phyloP scores from a whole-genome alignment of 2,797 vertebrate genomes.

The Gastrophryne carolinensis region DNA sequence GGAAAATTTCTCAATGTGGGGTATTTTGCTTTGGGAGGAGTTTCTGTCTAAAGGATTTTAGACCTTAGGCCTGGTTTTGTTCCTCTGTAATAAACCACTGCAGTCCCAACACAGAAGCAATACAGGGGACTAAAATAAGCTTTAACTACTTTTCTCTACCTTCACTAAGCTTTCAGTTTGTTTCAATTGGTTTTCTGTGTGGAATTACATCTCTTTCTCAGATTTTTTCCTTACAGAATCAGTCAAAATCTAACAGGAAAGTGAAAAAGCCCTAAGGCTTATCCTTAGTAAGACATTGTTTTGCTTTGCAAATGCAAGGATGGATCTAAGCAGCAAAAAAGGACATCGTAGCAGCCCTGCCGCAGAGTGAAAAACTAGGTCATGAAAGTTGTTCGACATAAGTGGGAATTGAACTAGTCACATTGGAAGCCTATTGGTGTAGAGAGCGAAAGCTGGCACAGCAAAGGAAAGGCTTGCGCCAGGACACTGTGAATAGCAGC shows the following conservation, averaged over 20 bases:
- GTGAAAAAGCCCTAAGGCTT: slow-evolving; percentile 47
- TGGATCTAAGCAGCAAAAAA: slow-evolving; percentile 57
- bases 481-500: slow-evolving; percentile 7
- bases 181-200: slow-evolving; percentile 26
- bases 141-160: too few species aligned
- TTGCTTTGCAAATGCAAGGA: slow-evolving; percentile 56
- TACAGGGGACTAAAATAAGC: too few species aligned
- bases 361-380: slow-evolving; percentile 74
- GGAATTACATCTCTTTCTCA: slow-evolving; percentile 25
- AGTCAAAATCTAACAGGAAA: slow-evolving; percentile 49
- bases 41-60: too few species aligned
- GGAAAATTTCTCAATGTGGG: too few species aligned
- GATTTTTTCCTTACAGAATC: slow-evolving; percentile 54
- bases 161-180: slow-evolving; percentile 6
- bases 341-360: slow-evolving; percentile 60
- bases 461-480: slow-evolving; percentile 31
- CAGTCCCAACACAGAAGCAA: too few species aligned
- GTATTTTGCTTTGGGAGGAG: too few species aligned
- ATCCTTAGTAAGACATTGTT: slow-evolving; percentile 54
- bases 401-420: slow-evolving; percentile 83
- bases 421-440: slow-evolving; percentile 76
- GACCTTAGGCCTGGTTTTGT: too few species aligned
- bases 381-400: slow-evolving; percentile 76
- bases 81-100: too few species aligned
- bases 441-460: slow-evolving; percentile 62